Evolutionary conservation across 2,888 invertebrate genomes (phyloP).

Genomic region (Thecocarcelia acutangulata): DNA sequence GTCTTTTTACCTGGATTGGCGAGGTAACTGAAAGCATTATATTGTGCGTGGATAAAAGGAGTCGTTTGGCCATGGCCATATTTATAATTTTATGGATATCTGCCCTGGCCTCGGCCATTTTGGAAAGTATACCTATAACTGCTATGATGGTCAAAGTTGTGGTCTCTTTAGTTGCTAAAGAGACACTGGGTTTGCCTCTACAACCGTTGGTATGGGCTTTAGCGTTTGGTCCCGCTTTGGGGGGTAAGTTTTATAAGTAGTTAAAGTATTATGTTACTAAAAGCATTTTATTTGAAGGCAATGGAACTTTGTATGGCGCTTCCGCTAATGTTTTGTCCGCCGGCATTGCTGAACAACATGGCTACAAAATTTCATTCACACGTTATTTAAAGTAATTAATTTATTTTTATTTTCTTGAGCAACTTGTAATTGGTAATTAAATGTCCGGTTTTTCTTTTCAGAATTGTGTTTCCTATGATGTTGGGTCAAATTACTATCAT

Average conservation of each 20-base stretch:
- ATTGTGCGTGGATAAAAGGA: conserved; percentile 85
- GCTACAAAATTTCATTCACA: conserved; percentile 91
- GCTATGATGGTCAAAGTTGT: conserved; percentile 95
- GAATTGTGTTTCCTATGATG: conserved; percentile 93
- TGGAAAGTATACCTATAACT: conserved; percentile 95
- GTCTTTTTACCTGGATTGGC: conserved; percentile 91
- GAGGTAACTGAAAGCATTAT: conserved; percentile 86
- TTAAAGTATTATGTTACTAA: not conserved
- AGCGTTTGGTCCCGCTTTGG: conserved; percentile 93
- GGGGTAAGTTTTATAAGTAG: conserved; percentile 82
- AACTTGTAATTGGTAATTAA: not conserved
- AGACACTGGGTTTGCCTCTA: conserved; percentile 86
- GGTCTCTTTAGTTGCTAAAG: conserved; percentile 86
- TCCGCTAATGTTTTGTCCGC: conserved; percentile 96
- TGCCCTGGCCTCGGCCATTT: conserved; percentile 91
- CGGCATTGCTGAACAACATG: conserved; percentile 95
- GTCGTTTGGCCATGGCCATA: conserved; percentile 87
- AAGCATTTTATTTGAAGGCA: conserved; percentile 83
- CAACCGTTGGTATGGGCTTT: conserved; percentile 92
- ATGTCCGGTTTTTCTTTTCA: conserved; percentile 77
- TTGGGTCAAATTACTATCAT: conserved; percentile 86
- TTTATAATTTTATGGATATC: conserved; percentile 93
- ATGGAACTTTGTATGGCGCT: conserved; percentile 94
- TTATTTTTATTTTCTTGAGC: not conserved
- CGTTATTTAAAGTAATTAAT: conserved; percentile 88